Evolutionary conservation across 1,140 invertebrate species (phyloP), one percentile per base, ranked within the genome.

Genomic region (Pseudomyrmex pallidus): DNA sequence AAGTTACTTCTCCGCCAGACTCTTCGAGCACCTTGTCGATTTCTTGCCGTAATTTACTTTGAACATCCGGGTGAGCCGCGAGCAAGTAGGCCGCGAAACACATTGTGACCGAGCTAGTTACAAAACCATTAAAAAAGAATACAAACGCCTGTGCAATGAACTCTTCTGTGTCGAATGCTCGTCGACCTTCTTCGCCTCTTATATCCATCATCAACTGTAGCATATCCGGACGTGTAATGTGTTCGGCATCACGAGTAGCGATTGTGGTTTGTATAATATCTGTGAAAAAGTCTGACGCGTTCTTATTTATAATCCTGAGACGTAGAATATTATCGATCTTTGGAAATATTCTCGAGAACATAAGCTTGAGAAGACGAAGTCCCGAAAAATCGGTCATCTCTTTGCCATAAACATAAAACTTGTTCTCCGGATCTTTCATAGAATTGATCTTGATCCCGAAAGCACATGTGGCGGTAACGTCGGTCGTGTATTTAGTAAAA

Each of bases 41-140:
- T 91, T 96, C 96, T 67, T 95, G 90, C 67, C 94, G 94, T 22
- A 97, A 86, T 89, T 93, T 94, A 3, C 94, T 91, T 87, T 97
- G 96, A 15, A 95, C 87, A 0, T 95, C 94, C 2, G 93, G 94
- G 88, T 96, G 94, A 17, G 95, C 77, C 1, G 96, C 95, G 25
- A 97, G 86, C 61, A 95, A 86, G 73, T 94, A 94, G 5, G 90
- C 46, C 1, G 90, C 83, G 68, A 92, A 93, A 4, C 90, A 87
- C 13, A 96, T 87, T 0, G 94, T 73, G 20, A 90, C 91, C 1
- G 95, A 90, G 0, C 94, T 94, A 2, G 92, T 95, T 20, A 95
- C 95, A 62, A 94, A 95, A 4, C 95, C 95, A 62, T 94, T 95
- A 8, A 91, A 77, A 64, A 95, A 94, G 85, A 95, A 95, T 17